A percentile compares a stretch with the other conserved stretches of the same genome.
These are phyloP conservation scores for Psephotus haematonotus DNA, from an alignment of 2,113 vertebrate genomes.

Conservation along the genomic window DNA sequence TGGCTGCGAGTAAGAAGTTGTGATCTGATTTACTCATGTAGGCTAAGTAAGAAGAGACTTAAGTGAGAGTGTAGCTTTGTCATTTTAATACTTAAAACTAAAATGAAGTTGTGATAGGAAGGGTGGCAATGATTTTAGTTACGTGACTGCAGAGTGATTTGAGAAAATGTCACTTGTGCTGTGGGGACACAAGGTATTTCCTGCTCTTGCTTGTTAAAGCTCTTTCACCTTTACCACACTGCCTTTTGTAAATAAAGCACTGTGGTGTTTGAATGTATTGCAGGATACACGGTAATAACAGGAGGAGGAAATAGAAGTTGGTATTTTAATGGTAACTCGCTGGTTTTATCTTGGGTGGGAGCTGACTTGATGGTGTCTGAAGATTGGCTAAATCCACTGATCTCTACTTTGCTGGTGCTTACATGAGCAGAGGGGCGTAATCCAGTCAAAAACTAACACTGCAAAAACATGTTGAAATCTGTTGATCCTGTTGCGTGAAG, in stretches of 20 bases:
- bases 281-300: conserved; percentile 1
- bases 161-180: neutral
- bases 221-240: neutral
- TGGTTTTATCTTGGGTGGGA: neutral
- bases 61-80: neutral
- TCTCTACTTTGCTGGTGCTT: neutral
- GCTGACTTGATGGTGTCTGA: neutral
- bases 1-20: neutral
- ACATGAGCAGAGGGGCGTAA: neutral
- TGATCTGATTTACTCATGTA: neutral
- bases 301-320: conserved; percentile 1
- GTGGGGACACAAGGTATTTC: neutral
- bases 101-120: neutral
- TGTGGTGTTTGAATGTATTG: conserved; percentile 12
- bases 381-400: neutral
- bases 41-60: neutral
- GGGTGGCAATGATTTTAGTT: neutral
- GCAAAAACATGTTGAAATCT: neutral
- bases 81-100: neutral
- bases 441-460: neutral
- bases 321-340: neutral
- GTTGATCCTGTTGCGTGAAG: neutral
- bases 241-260: neutral
- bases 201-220: neutral
- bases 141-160: neutral